Conservation (phyloP, 2,797 vertebrate genomes). For the Liasis olivaceus region DNA sequence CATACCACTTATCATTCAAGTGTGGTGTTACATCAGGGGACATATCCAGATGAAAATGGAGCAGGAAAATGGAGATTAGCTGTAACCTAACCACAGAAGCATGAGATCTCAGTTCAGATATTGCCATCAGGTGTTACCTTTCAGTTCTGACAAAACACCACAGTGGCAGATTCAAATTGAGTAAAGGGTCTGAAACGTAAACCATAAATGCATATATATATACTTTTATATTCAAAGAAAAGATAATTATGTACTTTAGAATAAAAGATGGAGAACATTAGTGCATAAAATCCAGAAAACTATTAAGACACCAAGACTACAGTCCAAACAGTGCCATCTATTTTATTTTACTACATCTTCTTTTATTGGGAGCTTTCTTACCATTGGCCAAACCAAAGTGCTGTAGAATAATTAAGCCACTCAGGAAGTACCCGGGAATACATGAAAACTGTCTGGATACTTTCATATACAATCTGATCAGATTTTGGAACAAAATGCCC, state of each 20-base stretch:
- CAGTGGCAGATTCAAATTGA: neutral
- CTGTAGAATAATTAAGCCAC: neutral
- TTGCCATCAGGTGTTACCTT: neutral
- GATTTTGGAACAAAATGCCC: neutral
- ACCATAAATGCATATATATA: neutral
- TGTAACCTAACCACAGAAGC: neutral
- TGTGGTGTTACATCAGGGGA: neutral
- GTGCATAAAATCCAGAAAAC: neutral
- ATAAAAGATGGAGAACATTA: neutral
- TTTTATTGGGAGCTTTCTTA: neutral
- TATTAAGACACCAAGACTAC: neutral
- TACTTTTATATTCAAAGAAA: conserved; percentile 1
- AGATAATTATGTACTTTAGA: neutral
- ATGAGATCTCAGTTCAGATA: conserved; percentile 12
- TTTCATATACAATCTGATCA: neutral
- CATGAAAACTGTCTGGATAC: neutral
- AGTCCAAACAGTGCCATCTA: neutral
- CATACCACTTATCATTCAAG: conserved; percentile 3
- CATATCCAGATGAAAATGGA: neutral
- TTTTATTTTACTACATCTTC: neutral
- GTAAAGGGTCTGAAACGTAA: neutral
- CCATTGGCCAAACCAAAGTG: neutral
- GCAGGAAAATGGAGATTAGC: neutral
- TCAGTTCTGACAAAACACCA: conserved; percentile 10
- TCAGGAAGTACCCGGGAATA: neutral